Evolutionary conservation across 2,888 invertebrate genomes (phyloP).

Genomic region (Aproaerema taeniolella): DNA sequence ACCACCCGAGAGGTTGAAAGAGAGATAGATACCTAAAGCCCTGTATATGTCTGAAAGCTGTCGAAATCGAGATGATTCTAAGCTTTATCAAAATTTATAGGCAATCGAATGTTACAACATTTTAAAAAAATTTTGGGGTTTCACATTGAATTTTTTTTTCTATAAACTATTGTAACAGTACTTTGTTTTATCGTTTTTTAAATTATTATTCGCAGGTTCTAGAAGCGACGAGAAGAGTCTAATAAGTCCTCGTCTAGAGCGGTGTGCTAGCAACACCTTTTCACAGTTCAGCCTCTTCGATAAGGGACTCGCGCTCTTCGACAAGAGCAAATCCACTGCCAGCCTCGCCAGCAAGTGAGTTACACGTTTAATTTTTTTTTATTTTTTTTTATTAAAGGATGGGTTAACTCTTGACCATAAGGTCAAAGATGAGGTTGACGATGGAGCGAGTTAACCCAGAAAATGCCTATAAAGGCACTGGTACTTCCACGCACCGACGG

Average conservation of each 20-base stretch:
- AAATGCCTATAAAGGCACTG: not conserved
- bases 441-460: not conserved
- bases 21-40: no score
- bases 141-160: not conserved
- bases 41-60: no score
- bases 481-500: no score
- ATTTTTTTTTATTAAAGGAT: not conserved
- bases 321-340: conserved; percentile 45
- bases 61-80: no score
- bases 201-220: no score
- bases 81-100: not conserved
- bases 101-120: not conserved
- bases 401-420: not conserved
- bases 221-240: conserved; percentile 32
- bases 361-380: conserved; percentile 1
- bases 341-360: conserved; percentile 28
- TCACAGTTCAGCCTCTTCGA: conserved; percentile 45
- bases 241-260: conserved; percentile 49
- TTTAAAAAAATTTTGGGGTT: not conserved
- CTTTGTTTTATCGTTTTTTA: not conserved
- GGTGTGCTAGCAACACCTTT: conserved; percentile 32
- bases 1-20: no score
- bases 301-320: conserved; percentile 53
- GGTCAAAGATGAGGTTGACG: no score
- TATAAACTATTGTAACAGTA: not conserved